Evolutionary conservation across 2,113 vertebrate genomes (phyloP), one percentile per base, ranked within the genome.

Genomic region (Tenebrosternarchus preto): DNA sequence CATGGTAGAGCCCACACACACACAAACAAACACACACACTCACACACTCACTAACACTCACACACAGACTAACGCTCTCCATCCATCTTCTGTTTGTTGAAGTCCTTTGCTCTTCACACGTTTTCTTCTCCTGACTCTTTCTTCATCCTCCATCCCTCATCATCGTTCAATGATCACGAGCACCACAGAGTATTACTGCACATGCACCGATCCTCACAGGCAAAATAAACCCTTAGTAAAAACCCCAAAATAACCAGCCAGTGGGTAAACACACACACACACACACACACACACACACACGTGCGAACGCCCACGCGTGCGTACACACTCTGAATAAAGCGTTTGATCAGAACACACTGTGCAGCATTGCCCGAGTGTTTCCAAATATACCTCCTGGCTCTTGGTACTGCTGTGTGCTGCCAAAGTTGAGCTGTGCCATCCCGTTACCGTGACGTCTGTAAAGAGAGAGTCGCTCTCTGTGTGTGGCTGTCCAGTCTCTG

Each of bases 301-400:
- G 77, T 60, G 36, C 43, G 57, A 66, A 63, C 29, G 55, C 36
- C 57, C 24, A 69, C 64, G 25, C n/a, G 60, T 22, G 16, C 15
- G 66, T 59, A 63, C 25, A 39, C 43, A 53, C 29, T 27, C 72
- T 66, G 39, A 77, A 76, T 60, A 59, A 73, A 68, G 50, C 19
- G 46, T 68, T 77, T 77, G 67, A 80, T 80, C 46, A 56, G 46
- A 66, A 36, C 53, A 55, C 0, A 4, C 78, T 80, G 74, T 83
- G 73, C 31, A 77, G 33, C 75, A 19, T 76, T 77, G 78, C 82
- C 36, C 46, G 55, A 69, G 74, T 61, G 29, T 80, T 77, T 81
- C 78, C 83, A 81, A 77, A 77, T 81, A 80, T 77, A 84, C 57
- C 67, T 55, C 61, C 57, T 71, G 68, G 57, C 31, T 27, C 46